Conservation (phyloP, 2,113 vertebrate genomes). For the Accipiter cooperii region DNA sequence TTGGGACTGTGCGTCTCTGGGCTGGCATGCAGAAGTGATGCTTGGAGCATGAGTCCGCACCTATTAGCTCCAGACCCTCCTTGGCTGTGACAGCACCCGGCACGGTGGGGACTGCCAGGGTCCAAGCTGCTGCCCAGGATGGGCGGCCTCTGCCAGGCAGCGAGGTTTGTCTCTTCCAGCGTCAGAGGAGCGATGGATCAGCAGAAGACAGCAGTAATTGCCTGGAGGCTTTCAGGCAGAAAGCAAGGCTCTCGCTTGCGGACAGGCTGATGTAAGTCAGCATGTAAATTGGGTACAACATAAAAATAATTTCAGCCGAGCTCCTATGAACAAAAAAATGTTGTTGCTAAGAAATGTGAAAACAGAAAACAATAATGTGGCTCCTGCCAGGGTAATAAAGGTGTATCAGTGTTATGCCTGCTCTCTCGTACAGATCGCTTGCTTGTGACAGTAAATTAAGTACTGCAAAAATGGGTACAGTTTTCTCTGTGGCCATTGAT, state of each 20-base stretch:
- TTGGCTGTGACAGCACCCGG: neutral
- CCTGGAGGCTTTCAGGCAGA: conserved; percentile 17
- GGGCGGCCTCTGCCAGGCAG: neutral
- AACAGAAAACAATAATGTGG: conserved; percentile 38
- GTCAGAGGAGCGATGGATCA: neutral
- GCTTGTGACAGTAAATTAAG: conserved; percentile 39
- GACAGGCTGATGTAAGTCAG: conserved; percentile 22
- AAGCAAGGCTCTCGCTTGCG: neutral
- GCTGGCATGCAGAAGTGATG: fast-evolving
- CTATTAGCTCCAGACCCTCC: neutral
- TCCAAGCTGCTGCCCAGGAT: neutral
- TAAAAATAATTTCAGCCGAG: neutral
- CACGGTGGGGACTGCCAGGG: neutral
- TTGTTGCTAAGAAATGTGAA: conserved; percentile 43
- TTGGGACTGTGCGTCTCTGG: neutral
- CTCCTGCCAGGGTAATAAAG: conserved; percentile 31
- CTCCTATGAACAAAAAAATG: neutral
- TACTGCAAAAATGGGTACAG: conserved; percentile 12
- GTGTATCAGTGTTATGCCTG: neutral
- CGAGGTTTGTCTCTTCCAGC: neutral
- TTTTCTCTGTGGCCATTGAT: conserved; percentile 14
- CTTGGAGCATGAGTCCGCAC: neutral
- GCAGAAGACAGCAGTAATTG: neutral
- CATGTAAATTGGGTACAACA: conserved; percentile 22
- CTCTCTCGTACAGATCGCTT: neutral